A percentile compares a stretch with the other conserved stretches of the same genome.
These are phyloP conservation scores for Stichopus chloronotus DNA, from an alignment of 35 echinoderm and acorn worm species.

Conservation along the genomic window DNA sequence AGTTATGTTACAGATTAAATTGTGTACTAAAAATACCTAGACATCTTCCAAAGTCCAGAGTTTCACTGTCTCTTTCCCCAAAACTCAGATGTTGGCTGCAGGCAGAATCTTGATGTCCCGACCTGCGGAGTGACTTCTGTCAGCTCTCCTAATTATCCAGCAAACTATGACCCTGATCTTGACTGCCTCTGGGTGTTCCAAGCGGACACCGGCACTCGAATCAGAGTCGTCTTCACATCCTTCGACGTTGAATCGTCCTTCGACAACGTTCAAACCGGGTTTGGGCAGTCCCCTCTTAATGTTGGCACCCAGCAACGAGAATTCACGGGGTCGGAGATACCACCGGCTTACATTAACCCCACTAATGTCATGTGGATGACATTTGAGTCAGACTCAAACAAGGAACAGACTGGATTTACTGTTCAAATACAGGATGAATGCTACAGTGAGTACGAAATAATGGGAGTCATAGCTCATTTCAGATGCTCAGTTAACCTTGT, in stretches of 20 bases:
- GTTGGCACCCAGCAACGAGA: not conserved
- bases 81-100: conserved; percentile 25
- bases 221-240: conserved; percentile 47
- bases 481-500: too few relatives aligned
- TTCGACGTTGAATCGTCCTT: conserved; percentile 50
- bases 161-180: not conserved
- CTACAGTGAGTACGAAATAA: conserved; percentile 48
- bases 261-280: conserved; percentile 43
- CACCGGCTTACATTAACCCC: conserved; percentile 1
- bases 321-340: conserved; percentile 32
- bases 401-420: conserved; percentile 46
- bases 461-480: too few relatives aligned
- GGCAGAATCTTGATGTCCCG: conserved; percentile 44
- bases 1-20: too few relatives aligned
- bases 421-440: conserved; percentile 62
- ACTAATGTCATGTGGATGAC: conserved; percentile 52
- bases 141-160: conserved; percentile 43
- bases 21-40: too few relatives aligned
- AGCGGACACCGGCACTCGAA: not conserved
- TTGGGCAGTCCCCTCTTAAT: conserved; percentile 18
- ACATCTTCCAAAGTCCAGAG: too few relatives aligned
- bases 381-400: conserved; percentile 53
- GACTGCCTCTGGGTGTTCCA: conserved; percentile 41
- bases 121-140: conserved; percentile 24
- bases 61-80: not conserved